phyloP scores from a whole-genome alignment of 2,797 vertebrate species.

The Gadopsis bispinosus region DNA sequence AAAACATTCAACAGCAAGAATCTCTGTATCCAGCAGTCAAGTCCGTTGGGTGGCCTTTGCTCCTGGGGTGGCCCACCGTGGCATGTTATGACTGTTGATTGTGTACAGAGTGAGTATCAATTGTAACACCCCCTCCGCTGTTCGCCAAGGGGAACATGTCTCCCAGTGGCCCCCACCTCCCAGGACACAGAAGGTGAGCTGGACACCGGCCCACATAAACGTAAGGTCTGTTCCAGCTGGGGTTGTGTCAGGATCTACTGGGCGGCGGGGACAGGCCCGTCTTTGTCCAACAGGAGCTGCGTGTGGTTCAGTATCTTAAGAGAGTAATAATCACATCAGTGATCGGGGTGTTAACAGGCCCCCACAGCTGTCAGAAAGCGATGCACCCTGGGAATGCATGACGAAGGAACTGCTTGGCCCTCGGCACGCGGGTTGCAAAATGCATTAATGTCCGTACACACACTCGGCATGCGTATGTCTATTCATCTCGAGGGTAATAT shows the following conservation, averaged over 20 bases:
- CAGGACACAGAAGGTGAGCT: slow-evolving; percentile 78
- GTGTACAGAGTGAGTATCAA: slow-evolving; percentile 68
- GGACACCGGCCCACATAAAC: slow-evolving; percentile 78
- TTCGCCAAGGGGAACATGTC: slow-evolving; percentile 62
- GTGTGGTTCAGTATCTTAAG: slow-evolving; percentile 80
- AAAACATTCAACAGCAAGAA: slow-evolving; percentile 56
- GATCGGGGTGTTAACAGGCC: slow-evolving; percentile 75
- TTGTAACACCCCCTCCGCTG: slow-evolving; percentile 63
- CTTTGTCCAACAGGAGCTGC: slow-evolving; percentile 79
- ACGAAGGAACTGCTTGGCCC: slow-evolving; percentile 50
- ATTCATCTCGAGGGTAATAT: slow-evolving; percentile 44
- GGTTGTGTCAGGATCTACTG: slow-evolving; percentile 74
- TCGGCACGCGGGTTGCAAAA: slow-evolving; percentile 29
- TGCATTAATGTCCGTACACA: slow-evolving; percentile 56
- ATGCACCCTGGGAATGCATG: slow-evolving; percentile 75
- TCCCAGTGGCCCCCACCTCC: slow-evolving; percentile 59
- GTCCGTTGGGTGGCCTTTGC: slow-evolving; percentile 76
- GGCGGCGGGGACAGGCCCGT: slow-evolving; percentile 68
- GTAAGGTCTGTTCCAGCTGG: slow-evolving; percentile 71
- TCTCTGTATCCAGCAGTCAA: slow-evolving; percentile 44
- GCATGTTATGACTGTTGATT: slow-evolving; percentile 63
- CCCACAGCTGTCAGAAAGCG: slow-evolving; percentile 75
- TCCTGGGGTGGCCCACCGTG: slow-evolving; percentile 68
- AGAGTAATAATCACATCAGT: slow-evolving; percentile 79
- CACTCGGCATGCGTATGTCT: slow-evolving; percentile 41